Base-by-base conservation (phyloP, 1,140 invertebrate genomes). In the Riptortus pedestris region DNA sequence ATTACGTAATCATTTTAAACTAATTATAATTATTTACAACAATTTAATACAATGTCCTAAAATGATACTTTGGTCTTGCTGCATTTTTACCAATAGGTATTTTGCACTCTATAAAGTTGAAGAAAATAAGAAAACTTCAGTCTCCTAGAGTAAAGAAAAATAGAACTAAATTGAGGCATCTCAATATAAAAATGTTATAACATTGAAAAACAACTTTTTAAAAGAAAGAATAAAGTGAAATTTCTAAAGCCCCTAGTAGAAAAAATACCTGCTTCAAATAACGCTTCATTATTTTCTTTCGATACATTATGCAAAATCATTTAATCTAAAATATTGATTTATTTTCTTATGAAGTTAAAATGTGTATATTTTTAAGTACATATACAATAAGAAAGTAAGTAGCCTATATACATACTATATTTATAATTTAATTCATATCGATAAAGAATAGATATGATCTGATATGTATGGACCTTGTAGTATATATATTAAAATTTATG, bases 51-150 rank as follows among this genome's bases (percentile, higher is more conserved):
- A 55, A 55, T 24, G 24, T 24, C 24, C 51, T 55, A 55, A 55
- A 55, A 20, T 59, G 38, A 60, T 61, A 65, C 64, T 65, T 65
- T 65, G 64, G 64, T 65, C 64, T 65, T 59, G 64, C 64, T 65
- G 64, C 64, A 65, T 65, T 61, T 51, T 45, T 61, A 65, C 58
- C 64, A 38, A 22, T 18, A 38, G 64, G 64, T 61, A 61, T 60
- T 33, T 55, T 64, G 63, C 63, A 59, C 26, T 31, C 27, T 58
- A 52, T 12, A 45, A 38, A 27, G 59, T 55, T 58, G 57, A 43
- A 38, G 26, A 64, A 59, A 26, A 64, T 20, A 59, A 47, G 57
- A 65, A 24, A 65, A 61, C 38, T 31, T 65, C 64, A 65, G 64
- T 65, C 64, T 65, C 64, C 57, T 60, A 65, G 22, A 65, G 55